Conservation (phyloP, 2,113 vertebrate genomes). For the Aix galericulata region DNA sequence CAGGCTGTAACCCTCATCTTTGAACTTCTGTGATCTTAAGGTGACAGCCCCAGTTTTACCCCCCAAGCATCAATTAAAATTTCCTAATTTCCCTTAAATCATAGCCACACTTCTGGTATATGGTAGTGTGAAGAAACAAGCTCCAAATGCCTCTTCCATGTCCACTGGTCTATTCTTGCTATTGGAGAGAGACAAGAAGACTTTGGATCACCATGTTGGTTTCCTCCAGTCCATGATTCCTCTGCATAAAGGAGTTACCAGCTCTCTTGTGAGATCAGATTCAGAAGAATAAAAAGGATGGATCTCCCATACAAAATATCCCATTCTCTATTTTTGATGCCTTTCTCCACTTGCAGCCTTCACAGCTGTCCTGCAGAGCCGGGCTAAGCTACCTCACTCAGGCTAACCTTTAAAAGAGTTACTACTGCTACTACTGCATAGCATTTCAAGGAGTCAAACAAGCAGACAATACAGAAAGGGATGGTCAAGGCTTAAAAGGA, state of each 20-base stretch:
- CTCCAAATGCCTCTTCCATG: background rate
- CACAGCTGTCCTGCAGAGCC: background rate
- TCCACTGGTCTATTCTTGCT: accelerated
- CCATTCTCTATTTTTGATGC: background rate
- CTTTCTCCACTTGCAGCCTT: background rate
- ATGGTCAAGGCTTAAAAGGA: background rate
- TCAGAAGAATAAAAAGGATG: background rate
- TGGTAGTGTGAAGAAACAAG: background rate
- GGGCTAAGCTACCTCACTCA: background rate
- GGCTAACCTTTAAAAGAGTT: background rate
- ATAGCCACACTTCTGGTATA: background rate
- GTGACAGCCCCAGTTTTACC: background rate
- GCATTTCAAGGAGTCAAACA: background rate
- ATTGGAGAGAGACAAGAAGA: background rate
- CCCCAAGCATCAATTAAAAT: background rate
- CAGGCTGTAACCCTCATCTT: background rate
- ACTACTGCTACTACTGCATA: background rate
- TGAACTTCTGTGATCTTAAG: background rate
- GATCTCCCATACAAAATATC: background rate
- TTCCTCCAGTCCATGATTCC: background rate
- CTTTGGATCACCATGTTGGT: accelerated
- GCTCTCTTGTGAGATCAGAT: background rate
- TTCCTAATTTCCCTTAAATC: background rate
- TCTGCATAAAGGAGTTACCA: background rate
- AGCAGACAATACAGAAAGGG: background rate